A percentile compares a stretch with the other conserved stretches of the same genome.
phyloP scores from a whole-genome alignment of 2,113 vertebrate species.

The Thamnaconus septentrionalis region DNA sequence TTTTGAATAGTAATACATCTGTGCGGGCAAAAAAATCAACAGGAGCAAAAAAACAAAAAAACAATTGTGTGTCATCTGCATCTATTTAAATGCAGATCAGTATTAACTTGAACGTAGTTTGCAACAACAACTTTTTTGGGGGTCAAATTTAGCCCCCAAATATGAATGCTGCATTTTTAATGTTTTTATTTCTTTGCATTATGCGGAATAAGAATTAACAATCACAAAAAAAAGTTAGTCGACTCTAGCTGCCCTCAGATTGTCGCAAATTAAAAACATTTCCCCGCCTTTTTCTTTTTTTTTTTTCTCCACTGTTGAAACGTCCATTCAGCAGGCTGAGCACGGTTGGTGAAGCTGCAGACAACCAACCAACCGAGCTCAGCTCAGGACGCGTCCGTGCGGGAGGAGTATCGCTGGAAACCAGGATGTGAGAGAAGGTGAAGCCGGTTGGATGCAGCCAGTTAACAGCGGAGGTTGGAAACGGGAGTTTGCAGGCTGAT shows the following conservation, averaged over 20 bases:
- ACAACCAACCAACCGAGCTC: constrained; percentile 9
- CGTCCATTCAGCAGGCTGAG: not conserved
- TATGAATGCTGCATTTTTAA: constrained; percentile 23
- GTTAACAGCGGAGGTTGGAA: constrained; percentile 11
- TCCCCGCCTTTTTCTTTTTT: no score
- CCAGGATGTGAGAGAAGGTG: constrained; percentile 7
- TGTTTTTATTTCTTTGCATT: not conserved
- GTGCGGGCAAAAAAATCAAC: no score
- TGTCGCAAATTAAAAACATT: not conserved
- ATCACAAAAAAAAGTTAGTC: not conserved
- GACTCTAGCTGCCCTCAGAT: not conserved
- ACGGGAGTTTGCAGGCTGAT: constrained; percentile 13
- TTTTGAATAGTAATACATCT: no score
- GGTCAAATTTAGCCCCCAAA: not conserved
- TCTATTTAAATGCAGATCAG: no score
- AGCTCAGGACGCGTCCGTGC: constrained; percentile 18
- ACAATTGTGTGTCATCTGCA: no score
- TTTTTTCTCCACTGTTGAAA: no score
- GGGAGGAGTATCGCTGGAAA: constrained; percentile 19
- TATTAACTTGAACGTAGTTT: no score
- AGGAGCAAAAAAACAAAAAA: no score
- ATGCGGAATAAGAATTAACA: no score
- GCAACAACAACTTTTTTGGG: no score
- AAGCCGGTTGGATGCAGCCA: constrained; percentile 11
- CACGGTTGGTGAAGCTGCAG: not conserved